Percentiles rank a stretch among this genome's conserved stretches.
Conservation (phyloP, 2,888 invertebrate species). For the Tetranychus piercei region DNA sequence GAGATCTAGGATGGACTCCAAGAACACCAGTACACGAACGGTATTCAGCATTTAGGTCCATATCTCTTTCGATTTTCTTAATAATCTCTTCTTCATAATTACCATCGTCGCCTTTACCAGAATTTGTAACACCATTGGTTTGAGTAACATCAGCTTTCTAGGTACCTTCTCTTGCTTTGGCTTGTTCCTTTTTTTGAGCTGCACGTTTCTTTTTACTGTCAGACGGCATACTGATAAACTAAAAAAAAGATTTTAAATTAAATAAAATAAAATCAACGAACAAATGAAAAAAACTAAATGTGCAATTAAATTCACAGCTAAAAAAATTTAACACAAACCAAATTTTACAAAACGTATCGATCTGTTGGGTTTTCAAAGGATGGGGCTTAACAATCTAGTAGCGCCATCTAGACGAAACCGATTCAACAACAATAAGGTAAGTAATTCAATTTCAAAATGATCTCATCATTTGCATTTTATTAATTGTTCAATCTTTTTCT, state of each 20-base stretch:
- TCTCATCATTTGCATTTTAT: too few relatives aligned
- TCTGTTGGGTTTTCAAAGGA: too few relatives aligned
- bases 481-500: too few relatives aligned
- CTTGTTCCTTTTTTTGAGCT: constrained; percentile 88
- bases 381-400: too few relatives aligned
- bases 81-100: constrained; percentile 52
- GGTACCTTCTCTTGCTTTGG: constrained; percentile 41
- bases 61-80: constrained; percentile 67
- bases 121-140: constrained; percentile 23
- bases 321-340: too few relatives aligned
- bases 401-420: too few relatives aligned
- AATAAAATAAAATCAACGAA: too few relatives aligned
- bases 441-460: too few relatives aligned
- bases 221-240: constrained; percentile 62
- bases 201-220: constrained; percentile 95
- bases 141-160: constrained; percentile 27
- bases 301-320: too few relatives aligned
- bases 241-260: not conserved
- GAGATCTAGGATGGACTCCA: constrained; percentile 80
- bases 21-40: constrained; percentile 83
- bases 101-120: constrained; percentile 39
- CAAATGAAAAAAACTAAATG: too few relatives aligned
- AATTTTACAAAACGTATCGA: too few relatives aligned
- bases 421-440: too few relatives aligned
- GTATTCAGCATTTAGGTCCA: constrained; percentile 78